Conservation (phyloP, 2,113 vertebrate species). For the Vulpes ferrilata region DNA sequence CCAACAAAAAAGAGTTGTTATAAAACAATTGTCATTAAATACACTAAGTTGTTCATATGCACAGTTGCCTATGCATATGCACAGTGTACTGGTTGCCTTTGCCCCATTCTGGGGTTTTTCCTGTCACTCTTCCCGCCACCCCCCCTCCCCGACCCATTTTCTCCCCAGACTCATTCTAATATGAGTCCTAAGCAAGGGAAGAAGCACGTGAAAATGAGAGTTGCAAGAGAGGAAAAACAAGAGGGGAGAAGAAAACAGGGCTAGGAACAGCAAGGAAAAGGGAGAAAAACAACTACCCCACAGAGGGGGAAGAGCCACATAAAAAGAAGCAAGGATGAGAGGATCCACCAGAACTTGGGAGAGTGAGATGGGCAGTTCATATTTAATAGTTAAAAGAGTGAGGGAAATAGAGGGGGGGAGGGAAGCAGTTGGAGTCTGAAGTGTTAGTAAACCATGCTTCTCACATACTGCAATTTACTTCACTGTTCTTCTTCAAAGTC, state of each 20-base stretch:
- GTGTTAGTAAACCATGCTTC: slow-evolving; percentile 25
- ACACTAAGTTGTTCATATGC: background rate
- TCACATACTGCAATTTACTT: slow-evolving; percentile 44
- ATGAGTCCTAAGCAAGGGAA: background rate
- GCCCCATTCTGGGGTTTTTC: background rate
- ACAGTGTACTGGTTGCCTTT: background rate
- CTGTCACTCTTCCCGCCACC: background rate
- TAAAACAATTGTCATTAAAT: background rate
- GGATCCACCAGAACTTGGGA: background rate
- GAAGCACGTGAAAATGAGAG: background rate
- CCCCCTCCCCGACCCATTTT: no score
- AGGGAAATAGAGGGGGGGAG: background rate
- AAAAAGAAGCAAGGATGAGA: background rate
- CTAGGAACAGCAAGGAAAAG: background rate
- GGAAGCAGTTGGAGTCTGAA: background rate
- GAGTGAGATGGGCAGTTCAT: background rate
- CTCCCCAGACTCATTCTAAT: background rate
- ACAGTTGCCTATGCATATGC: no score
- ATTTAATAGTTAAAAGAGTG: background rate
- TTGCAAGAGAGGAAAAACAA: background rate
- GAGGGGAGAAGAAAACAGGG: background rate
- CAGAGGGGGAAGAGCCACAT: background rate
- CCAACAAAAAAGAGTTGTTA: background rate
- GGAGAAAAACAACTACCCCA: background rate
- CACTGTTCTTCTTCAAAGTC: slow-evolving; percentile 57